Evolutionary conservation across 2,113 vertebrate genomes (phyloP).

Genomic region (Ondatra zibethicus): DNA sequence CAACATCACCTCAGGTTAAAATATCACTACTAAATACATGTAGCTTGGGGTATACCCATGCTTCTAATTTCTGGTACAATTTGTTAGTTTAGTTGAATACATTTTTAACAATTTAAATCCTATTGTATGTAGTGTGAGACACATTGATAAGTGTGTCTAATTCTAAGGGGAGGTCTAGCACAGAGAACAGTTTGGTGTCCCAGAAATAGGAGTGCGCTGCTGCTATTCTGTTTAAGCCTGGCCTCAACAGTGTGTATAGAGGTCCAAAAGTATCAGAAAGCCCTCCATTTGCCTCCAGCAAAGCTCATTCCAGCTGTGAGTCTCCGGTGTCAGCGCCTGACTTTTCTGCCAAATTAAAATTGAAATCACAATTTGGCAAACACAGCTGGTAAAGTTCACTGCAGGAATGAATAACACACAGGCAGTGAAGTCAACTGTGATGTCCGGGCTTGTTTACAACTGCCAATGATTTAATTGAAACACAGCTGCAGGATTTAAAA

Average conservation of each 20-base stretch:
- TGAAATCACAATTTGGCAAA: constrained; percentile 8
- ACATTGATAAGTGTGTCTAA: not conserved
- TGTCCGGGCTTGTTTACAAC: constrained; percentile 19
- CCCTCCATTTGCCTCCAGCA: not conserved
- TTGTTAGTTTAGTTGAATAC: not conserved
- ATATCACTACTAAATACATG: not conserved
- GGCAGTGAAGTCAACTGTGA: not conserved
- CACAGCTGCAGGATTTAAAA: constrained; percentile 64
- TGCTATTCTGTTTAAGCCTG: not conserved
- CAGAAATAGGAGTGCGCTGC: not conserved
- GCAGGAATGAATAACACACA: not conserved
- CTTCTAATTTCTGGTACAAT: not conserved
- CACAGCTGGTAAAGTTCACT: constrained; percentile 43
- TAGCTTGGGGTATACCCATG: too few relatives aligned
- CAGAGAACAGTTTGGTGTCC: not conserved
- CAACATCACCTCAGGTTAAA: rapidly evolving
- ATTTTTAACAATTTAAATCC: not conserved
- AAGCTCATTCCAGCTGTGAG: constrained; percentile 46
- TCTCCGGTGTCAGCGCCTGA: not conserved
- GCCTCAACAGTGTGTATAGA: not conserved
- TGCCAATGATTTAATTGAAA: constrained; percentile 59
- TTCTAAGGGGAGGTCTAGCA: not conserved
- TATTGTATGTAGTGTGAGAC: not conserved
- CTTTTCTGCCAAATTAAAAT: constrained; percentile 64
- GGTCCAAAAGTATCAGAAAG: not conserved